Percentiles rank a stretch among this genome's conserved stretches.
Evolutionary conservation across 2,113 vertebrate genomes (phyloP).

Genomic region (Uria aalge): DNA sequence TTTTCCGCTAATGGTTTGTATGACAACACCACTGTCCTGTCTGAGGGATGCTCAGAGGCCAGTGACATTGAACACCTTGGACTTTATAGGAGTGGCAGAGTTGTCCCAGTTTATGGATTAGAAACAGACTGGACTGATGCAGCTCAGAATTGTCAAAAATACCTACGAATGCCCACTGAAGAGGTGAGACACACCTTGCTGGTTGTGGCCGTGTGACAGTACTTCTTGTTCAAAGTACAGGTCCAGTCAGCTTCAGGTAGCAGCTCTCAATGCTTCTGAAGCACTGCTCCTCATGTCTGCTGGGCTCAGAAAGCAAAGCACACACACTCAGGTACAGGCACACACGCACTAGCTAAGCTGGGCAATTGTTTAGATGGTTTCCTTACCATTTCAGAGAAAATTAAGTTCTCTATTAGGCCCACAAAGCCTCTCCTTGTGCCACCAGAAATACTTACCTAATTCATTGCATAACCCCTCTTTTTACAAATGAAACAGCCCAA

Average conservation of each 20-base stretch:
- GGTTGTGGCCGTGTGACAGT: neutral
- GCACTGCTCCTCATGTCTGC: neutral
- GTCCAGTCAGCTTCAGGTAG: neutral
- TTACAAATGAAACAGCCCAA: neutral
- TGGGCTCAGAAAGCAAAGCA: neutral
- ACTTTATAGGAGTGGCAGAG: neutral
- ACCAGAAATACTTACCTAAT: neutral
- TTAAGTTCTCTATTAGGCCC: neutral
- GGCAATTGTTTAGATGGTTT: neutral
- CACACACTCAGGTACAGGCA: neutral
- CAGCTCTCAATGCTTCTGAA: neutral
- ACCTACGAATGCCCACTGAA: neutral
- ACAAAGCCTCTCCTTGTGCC: neutral
- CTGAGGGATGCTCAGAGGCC: neutral
- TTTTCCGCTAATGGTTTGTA: neutral
- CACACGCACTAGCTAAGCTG: neutral
- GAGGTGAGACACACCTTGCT: neutral
- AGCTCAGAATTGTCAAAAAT: neutral
- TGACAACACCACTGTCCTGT: neutral
- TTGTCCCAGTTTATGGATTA: neutral
- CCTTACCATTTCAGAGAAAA: neutral
- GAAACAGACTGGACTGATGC: accelerated
- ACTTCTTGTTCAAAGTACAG: neutral
- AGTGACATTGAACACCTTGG: neutral
- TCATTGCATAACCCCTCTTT: neutral